Percentiles rank a stretch among this genome's conserved stretches.
These are phyloP conservation scores for Adoxophyes honmai DNA, from an alignment of 1,140 invertebrate genomes.

Conservation along the genomic window DNA sequence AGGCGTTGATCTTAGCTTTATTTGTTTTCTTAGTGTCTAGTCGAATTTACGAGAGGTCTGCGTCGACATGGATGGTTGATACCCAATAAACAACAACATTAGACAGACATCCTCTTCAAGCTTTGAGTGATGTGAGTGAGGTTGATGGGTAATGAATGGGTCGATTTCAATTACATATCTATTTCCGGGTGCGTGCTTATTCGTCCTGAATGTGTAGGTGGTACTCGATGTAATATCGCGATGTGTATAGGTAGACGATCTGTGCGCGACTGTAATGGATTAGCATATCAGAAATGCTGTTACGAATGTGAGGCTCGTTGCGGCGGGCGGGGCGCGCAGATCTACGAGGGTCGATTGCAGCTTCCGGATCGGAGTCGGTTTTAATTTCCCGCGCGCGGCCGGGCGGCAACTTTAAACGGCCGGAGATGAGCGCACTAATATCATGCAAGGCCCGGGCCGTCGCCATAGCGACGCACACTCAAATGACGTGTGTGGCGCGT, in stretches of 20 bases:
- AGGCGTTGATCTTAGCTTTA: conserved; percentile 5
- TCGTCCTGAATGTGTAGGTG: too few relatives aligned
- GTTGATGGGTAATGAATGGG: too few relatives aligned
- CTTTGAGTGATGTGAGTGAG: too few relatives aligned
- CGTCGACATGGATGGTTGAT: too few relatives aligned
- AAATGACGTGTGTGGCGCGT: conserved; percentile 62
- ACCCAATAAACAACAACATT: too few relatives aligned
- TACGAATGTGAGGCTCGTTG: not conserved
- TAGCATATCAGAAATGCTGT: too few relatives aligned
- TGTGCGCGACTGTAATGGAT: too few relatives aligned
- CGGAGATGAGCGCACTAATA: conserved; percentile 74
- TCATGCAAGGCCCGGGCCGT: conserved; percentile 74
- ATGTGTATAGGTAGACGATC: too few relatives aligned
- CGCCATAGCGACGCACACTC: conserved; percentile 71
- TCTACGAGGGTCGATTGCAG: conserved; percentile 40
- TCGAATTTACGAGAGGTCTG: not conserved
- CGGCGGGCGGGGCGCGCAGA: conserved; percentile 16
- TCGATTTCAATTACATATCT: too few relatives aligned
- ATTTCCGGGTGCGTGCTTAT: too few relatives aligned
- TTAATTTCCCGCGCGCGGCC: conserved; percentile 68
- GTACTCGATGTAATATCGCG: too few relatives aligned
- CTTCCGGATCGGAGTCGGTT: conserved; percentile 63
- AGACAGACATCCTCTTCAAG: too few relatives aligned
- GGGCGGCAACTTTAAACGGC: conserved; percentile 60
- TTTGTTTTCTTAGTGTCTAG: conserved; percentile 4